A percentile compares a stretch with the other conserved stretches of the same genome.
Evolutionary conservation across 2,113 vertebrate genomes (phyloP).

Genomic region (Phalacrocorax brasilianus): DNA sequence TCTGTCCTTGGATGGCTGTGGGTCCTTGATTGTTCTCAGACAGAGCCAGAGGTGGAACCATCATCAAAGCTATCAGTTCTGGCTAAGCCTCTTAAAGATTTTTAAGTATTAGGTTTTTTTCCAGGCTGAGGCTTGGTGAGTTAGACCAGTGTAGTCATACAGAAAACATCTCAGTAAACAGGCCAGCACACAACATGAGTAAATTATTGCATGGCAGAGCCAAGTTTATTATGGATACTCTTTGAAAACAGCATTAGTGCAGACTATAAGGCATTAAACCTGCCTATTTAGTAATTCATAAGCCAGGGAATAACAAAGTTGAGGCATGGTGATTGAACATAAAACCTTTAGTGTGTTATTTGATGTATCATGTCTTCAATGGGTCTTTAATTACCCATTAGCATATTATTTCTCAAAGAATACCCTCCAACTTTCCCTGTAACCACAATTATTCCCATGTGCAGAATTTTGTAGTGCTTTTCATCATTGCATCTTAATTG

Average conservation of each 20-base stretch:
- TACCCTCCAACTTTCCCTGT: background rate
- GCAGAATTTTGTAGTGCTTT: background rate
- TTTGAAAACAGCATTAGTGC: background rate
- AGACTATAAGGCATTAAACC: background rate
- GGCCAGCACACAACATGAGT: background rate
- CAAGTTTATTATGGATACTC: background rate
- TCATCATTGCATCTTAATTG: background rate
- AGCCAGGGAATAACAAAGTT: background rate
- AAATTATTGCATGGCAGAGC: background rate
- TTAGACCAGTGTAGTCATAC: constrained; percentile 20
- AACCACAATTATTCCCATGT: background rate
- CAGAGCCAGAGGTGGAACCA: constrained; percentile 28
- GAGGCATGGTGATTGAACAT: background rate
- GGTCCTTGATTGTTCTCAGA: background rate
- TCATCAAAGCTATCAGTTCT: constrained; percentile 56
- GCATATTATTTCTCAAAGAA: background rate
- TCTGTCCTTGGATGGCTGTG: background rate
- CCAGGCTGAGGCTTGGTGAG: background rate
- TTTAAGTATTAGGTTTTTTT: background rate
- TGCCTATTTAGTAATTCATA: background rate
- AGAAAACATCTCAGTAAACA: constrained; percentile 41
- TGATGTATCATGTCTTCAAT: background rate
- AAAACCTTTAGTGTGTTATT: background rate
- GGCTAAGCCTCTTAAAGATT: constrained; percentile 31
- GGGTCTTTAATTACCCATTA: background rate